These are phyloP conservation scores for Acanthornis magna DNA, from an alignment of 2,797 vertebrate genomes.

Conservation along the genomic window DNA sequence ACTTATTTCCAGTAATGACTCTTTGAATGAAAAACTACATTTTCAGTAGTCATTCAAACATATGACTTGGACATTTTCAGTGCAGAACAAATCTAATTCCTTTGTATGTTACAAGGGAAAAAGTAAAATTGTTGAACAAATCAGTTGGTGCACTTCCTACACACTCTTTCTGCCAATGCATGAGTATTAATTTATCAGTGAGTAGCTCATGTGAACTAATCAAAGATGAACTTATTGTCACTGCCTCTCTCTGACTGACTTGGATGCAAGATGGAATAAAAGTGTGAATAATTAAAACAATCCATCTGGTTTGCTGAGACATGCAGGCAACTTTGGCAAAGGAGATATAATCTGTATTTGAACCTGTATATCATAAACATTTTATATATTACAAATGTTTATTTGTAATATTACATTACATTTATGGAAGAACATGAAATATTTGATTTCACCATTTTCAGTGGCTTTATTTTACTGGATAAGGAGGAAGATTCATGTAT, in stretches of 20 bases:
- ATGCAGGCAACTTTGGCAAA: neutral
- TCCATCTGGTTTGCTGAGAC: neutral
- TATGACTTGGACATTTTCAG: neutral
- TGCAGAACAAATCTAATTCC: neutral
- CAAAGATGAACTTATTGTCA: neutral
- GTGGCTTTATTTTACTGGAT: neutral
- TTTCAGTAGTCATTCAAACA: neutral
- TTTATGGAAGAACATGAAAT: neutral
- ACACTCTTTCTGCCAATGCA: neutral
- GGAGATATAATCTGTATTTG: neutral
- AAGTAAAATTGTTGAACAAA: neutral
- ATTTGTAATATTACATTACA: no score
- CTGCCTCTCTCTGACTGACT: neutral
- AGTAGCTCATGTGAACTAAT: neutral
- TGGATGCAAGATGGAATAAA: neutral
- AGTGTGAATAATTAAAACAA: neutral
- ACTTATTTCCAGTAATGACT: neutral
- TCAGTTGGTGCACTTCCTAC: neutral
- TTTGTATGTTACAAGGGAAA: neutral
- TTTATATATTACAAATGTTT: no score
- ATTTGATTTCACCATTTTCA: neutral
- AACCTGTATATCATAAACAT: neutral
- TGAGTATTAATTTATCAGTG: neutral
- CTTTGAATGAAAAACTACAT: neutral
- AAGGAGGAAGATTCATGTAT: neutral